A percentile compares a stretch with the other conserved stretches of the same genome.
phyloP scores from a whole-genome alignment of 2,888 invertebrate species.

The Empis stercorea region DNA sequence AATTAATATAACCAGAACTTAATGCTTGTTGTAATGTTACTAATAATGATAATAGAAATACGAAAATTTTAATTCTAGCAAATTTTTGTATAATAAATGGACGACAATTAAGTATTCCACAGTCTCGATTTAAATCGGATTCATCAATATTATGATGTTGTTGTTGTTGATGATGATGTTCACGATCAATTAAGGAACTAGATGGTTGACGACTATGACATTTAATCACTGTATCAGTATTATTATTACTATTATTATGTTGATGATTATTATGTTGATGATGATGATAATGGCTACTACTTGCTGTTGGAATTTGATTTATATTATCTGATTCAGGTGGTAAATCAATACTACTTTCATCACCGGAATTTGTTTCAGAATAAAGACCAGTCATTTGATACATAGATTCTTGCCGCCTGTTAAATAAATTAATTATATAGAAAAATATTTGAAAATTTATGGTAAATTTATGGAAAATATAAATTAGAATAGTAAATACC shows the following conservation, averaged over 20 bases:
- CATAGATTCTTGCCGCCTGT: conserved; percentile 74
- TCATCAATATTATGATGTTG: conserved; percentile 42
- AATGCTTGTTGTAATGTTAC: conserved; percentile 83
- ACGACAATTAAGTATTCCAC: conserved; percentile 77
- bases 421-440: too few species aligned
- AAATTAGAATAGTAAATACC: too few species aligned
- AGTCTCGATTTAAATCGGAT: conserved; percentile 61
- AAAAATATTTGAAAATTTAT: too few species aligned
- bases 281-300: conserved; percentile 14
- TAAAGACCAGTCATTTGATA: conserved; percentile 80
- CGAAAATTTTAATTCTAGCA: conserved; percentile 87
- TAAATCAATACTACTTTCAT: conserved; percentile 40
- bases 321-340: conserved; percentile 38
- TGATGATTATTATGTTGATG: conserved; percentile 21
- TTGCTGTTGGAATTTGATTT: conserved; percentile 11
- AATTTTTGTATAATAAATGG: conserved; percentile 75
- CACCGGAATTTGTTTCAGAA: conserved; percentile 52
- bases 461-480: not conserved
- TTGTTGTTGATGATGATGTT: conserved; percentile 52
- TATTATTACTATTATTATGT: conserved; percentile 13
- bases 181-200: conserved; percentile 57
- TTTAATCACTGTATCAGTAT: conserved; percentile 39
- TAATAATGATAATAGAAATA: conserved; percentile 75
- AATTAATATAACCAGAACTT: conserved; percentile 85
- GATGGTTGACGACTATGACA: conserved; percentile 76